Base-by-base conservation (phyloP, 2,113 vertebrate species). In the Gnathonemus longibarbis region DNA sequence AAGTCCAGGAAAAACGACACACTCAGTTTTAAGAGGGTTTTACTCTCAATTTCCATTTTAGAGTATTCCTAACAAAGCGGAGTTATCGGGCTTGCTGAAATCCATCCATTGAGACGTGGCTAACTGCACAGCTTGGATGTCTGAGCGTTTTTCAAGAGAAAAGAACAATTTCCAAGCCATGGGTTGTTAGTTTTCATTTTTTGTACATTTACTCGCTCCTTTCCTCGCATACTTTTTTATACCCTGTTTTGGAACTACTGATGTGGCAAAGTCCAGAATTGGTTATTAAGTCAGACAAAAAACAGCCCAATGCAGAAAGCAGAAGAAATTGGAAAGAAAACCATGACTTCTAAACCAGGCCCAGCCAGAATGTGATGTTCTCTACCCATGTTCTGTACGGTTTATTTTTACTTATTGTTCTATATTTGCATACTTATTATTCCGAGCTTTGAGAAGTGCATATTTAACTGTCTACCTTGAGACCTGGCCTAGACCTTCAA, bases 71-170 rank as follows among this genome's bases (percentile, higher is more conserved):
- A 92, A 91, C 91, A 90, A 91, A 91, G 92, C 94, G 95, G 94
- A 95, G 90, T 92, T 94, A 95, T 94, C 93, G 94, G 92, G 93
- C 85, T 90, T 91, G 91, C 92, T 89, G 88, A 92, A 94, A 95
- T 96, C 94, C 94, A 96, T 95, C 94, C 94, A 86, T 58, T 91
- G 91, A 93, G 94, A 93, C 93, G 90, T 91, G 91, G 92, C 93
- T 95, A 92, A 31, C 27, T 94, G 94, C 94, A 91, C 49, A 90
- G 94, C 93, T 94, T 92, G 94, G 94, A 93, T 94, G 94, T 95
- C 94, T 93, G 92, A 91, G 89, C 92, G 91, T 90, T 89, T 92
- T 92, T 92, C 93, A 91, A 93, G 66, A 94, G 46, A 85, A 62
- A 9, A n/a, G 91, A 94, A 91, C 93, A 94, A 95, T 94, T 94